Base-by-base conservation (phyloP, 2,797 vertebrate genomes). In the Pterois miles region DNA sequence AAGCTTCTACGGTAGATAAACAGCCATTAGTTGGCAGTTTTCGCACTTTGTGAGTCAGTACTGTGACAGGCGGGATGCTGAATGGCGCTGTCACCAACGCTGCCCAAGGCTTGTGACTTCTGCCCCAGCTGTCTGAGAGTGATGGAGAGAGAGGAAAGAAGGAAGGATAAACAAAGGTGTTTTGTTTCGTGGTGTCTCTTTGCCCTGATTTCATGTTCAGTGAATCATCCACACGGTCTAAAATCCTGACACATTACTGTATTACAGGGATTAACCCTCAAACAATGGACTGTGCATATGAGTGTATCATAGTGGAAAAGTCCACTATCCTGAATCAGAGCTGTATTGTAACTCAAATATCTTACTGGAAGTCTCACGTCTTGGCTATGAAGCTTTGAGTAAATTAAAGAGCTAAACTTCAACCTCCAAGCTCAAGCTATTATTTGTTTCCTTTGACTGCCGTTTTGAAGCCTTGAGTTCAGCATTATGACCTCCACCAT, bases 1-100 rank as follows among this genome's bases (percentile, higher is more conserved):
- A 66, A 33, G 69, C 68, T 29, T 80, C 74, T 71, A 3, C n/a
- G 33, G 72, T 11, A 57, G 82, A 85, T 86, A 78, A 89, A 80
- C 71, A 81, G 79, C 38, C 79, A 86, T 79, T 80, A 77, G 83
- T 50, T 91, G 90, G 91, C 87, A 77, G 83, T 23, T 57, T 65
- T 38, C 33, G 48, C 80, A 57, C 57, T n/a, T 2, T n/a, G 36
- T 2, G 58, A 78, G 89, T 87, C 90, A 88, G 85, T 54, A 65
- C 82, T 85, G 86, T 86, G 91, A 92, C 88, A 87, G 90, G 85
- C 82, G 66, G 90, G 86, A 86, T 86, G 86, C 80, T 78, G 82
- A 83, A 85, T 38, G 70, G 78, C 59, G 63, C 73, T 60, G 83
- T 73, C 76, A 74, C 66, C 54, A 60, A 66, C 66, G 4, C 80